phyloP scores from a whole-genome alignment of 1,140 invertebrate species.

The Cherax quadricarinatus region DNA sequence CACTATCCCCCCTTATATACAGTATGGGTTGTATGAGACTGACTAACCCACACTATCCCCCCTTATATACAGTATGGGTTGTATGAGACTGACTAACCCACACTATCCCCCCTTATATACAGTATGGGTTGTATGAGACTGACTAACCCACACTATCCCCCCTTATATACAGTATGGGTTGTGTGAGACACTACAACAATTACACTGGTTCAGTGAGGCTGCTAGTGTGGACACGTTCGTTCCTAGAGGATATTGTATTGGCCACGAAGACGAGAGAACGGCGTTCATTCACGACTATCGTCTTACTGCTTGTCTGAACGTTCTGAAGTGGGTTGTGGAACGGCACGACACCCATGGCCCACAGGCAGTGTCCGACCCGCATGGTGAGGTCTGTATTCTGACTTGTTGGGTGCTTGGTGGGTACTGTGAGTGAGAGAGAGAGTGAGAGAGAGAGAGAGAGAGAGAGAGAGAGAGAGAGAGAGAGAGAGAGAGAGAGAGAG shows the following conservation, averaged over 20 bases:
- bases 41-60: not conserved
- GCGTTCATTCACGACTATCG: constrained; percentile 94
- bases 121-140: too few relatives aligned
- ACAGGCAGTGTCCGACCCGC: constrained; percentile 42
- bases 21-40: too few relatives aligned
- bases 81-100: too few relatives aligned
- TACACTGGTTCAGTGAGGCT: constrained; percentile 92
- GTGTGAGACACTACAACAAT: constrained; percentile 87
- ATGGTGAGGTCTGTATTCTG: constrained; percentile 61
- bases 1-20: not conserved
- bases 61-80: too few relatives aligned
- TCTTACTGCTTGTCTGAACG: constrained; percentile 89
- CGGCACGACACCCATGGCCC: constrained; percentile 41
- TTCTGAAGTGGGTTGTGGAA: constrained; percentile 84
- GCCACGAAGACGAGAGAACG: constrained; percentile 86
- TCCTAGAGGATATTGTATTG: constrained; percentile 87
- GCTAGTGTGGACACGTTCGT: constrained; percentile 88
- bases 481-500: constrained; percentile 50
- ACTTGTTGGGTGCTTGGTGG: too few relatives aligned
- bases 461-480: constrained; percentile 47
- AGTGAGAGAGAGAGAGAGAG: constrained; percentile 26
- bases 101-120: not conserved
- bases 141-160: not conserved
- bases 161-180: constrained; percentile 78
- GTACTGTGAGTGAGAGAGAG: not conserved